Evolutionary conservation across 2,888 invertebrate species (phyloP).

Genomic region (Venusia cambrica): DNA sequence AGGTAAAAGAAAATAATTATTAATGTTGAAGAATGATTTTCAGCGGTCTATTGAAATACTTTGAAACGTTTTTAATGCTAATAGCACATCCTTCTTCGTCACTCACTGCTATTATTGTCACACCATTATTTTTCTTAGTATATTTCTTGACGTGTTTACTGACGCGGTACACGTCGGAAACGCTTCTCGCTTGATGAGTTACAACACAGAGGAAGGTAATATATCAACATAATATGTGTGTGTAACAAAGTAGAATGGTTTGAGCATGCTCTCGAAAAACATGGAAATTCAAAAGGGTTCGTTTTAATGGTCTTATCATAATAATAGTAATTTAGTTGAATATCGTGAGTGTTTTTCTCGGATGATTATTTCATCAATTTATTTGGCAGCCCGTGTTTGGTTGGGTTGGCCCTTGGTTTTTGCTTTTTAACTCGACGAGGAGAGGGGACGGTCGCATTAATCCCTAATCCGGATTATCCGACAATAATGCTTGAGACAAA

Average conservation of each 20-base stretch:
- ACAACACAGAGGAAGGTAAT: constrained; percentile 25
- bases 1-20: constrained; percentile 19
- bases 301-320: no score
- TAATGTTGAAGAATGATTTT: constrained; percentile 24
- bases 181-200: constrained; percentile 29
- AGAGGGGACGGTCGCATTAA: constrained; percentile 44
- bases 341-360: constrained; percentile 12
- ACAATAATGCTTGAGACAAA: constrained; percentile 54
- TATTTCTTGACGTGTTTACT: constrained; percentile 30
- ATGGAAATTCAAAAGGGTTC: constrained; percentile 23
- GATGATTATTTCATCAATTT: constrained; percentile 20
- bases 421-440: constrained; percentile 31
- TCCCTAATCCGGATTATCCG: constrained; percentile 64
- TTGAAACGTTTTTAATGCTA: constrained; percentile 31
- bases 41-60: constrained; percentile 22
- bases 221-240: constrained; percentile 30
- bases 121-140: constrained; percentile 31
- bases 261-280: constrained; percentile 24
- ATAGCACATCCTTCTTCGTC: constrained; percentile 34
- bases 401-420: constrained; percentile 23
- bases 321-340: no score
- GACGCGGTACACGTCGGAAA: constrained; percentile 27
- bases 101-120: constrained; percentile 32
- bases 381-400: not conserved
- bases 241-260: constrained; percentile 27